Base-by-base conservation (phyloP, 2,113 vertebrate genomes). In the Anolis sagrei region DNA sequence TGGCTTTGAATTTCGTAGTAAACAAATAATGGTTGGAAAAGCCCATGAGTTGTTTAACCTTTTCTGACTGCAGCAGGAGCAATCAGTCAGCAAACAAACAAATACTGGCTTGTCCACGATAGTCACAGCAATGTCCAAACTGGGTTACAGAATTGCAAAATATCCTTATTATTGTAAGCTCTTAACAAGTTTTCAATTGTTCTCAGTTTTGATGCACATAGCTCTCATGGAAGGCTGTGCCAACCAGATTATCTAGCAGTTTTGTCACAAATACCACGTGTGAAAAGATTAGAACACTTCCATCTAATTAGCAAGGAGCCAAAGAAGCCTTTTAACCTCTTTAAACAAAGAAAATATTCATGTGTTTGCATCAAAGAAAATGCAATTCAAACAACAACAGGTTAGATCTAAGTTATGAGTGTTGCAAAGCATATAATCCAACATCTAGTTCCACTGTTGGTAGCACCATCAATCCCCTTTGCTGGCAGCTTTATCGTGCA, bases 221-320 rank as follows among this genome's bases (percentile, higher is more conserved):
- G 32, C 5, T 69, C 66, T 61, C 2, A 5, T 18, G 10, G 34
- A 79, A 79, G 39, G 39, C 49, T 58, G 32, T 39, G 34, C 18
- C 68, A 72, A 34, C 4, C 48, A 6, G 44, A 10, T 69, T 54
- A 70, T 70, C 48, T 36, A 51, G 72, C 68, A 36, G 29, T 49
- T 72, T 78, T 83, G 16, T 48, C 51, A 48, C 68, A 79, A 62
- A 73, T 23, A n/a, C 25, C 27, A n/a, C 66, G 78, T 79, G 64
- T 85, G 49, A 72, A 85, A 18, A 78, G 48, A 79, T 85, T 72
- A 61, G 49, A 85, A 72, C 5, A 11, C 11, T 32, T 51, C n/a
- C 62, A 62, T 49, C 51, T 62, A 36, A 70, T 72, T 79, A 79
- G 62, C 16, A 14, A 58, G 34, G 34, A 34, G 16, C 44, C 14